Conservation (phyloP, 2,888 invertebrate genomes). For the Hololepta plana region DNA sequence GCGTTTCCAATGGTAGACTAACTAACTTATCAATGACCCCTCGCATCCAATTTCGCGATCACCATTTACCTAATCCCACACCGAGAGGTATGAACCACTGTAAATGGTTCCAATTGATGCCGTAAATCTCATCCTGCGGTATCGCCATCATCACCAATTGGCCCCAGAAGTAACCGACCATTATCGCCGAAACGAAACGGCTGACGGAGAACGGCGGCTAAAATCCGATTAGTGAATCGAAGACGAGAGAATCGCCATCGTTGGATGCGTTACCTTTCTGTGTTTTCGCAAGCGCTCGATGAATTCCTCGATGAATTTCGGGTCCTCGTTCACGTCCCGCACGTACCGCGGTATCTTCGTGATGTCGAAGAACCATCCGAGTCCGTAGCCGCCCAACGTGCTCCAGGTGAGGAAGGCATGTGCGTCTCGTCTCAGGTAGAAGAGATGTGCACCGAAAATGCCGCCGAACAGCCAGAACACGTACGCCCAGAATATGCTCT, state of each 20-base stretch:
- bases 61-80: slow-evolving; percentile 54
- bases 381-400: slow-evolving; percentile 70
- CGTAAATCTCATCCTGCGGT: slow-evolving; percentile 53
- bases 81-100: slow-evolving; percentile 54
- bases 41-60: too few relatives aligned
- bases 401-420: slow-evolving; percentile 86
- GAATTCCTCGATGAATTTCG: slow-evolving; percentile 44
- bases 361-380: slow-evolving; percentile 77
- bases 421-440: slow-evolving; percentile 73
- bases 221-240: slow-evolving; percentile 12
- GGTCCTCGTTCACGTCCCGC: slow-evolving; percentile 60
- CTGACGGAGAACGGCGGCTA: slow-evolving; percentile 71
- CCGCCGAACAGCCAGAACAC: slow-evolving; percentile 79
- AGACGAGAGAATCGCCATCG: neutral
- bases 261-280: slow-evolving; percentile 36
- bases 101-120: slow-evolving; percentile 52
- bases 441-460: slow-evolving; percentile 73
- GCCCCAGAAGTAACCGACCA: slow-evolving; percentile 67
- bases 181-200: slow-evolving; percentile 57
- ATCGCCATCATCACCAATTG: slow-evolving; percentile 58
- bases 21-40: too few relatives aligned
- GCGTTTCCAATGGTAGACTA: neutral
- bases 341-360: slow-evolving; percentile 75
- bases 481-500: slow-evolving; percentile 55
- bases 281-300: slow-evolving; percentile 39